Conservation (phyloP, 2,888 invertebrate genomes). For the Nemotelus nigrinus region DNA sequence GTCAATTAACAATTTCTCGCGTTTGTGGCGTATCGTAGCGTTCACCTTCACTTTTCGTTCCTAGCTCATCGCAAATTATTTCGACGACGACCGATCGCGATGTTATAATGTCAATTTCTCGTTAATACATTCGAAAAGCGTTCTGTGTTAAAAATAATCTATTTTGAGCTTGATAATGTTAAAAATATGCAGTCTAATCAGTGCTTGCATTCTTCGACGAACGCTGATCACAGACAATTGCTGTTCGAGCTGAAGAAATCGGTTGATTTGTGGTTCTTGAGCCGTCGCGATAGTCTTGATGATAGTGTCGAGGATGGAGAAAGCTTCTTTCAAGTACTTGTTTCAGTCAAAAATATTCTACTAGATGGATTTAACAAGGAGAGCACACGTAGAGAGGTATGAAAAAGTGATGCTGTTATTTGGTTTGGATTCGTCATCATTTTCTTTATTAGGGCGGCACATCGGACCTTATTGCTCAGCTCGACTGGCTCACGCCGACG, state of each 20-base stretch:
- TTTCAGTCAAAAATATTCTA: constrained; percentile 50
- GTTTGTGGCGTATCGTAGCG: not conserved
- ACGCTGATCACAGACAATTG: constrained; percentile 43
- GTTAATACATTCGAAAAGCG: not conserved
- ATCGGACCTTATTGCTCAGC: constrained; percentile 70
- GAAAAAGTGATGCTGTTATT: not conserved
- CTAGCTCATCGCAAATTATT: not conserved
- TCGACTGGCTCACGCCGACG: constrained; percentile 71
- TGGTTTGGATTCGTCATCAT: not conserved
- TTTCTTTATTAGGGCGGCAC: constrained; percentile 64
- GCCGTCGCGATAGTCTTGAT: constrained; percentile 48
- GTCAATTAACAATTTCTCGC: not conserved
- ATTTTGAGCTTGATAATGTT: not conserved
- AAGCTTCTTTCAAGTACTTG: constrained; percentile 49
- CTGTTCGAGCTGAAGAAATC: constrained; percentile 53
- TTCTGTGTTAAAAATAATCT: not conserved
- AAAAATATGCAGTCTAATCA: constrained; percentile 22
- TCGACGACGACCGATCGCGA: not conserved
- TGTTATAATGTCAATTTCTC: not conserved
- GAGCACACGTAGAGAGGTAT: not conserved
- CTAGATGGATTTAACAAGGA: constrained; percentile 47
- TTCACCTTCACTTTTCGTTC: constrained; percentile 2
- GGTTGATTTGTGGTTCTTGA: constrained; percentile 53
- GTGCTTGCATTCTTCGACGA: constrained; percentile 1
- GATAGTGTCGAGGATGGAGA: constrained; percentile 45